Base-by-base conservation (phyloP, 2,888 invertebrate genomes). In the Himalopsyche tibetana region DNA sequence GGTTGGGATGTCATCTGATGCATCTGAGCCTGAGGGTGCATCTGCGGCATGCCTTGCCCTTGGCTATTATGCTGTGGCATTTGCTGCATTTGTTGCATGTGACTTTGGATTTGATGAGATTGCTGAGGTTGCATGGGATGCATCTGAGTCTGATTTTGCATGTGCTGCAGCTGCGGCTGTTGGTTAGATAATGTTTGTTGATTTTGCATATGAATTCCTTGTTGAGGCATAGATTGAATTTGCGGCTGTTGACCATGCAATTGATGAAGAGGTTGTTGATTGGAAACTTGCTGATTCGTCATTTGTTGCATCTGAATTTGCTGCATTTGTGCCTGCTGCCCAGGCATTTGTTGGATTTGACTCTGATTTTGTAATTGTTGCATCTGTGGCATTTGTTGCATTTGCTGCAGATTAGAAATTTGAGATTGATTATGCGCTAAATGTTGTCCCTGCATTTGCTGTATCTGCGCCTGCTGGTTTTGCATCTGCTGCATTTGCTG, bases 401-500 rank as follows among this genome's bases (percentile, higher is more conserved):
- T 92, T 90, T 93, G 92, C 88, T 92, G 93, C 91, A 93, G 92
- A 89, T 93, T 93, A 85, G 92, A 84, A 69, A 87, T 87, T 55
- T 87, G 87, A 17, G 86, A 84, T 38, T 82, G 86, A 80, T 85
- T 87, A 79, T 88, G 87, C 11, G 84, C 86, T 56, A 87, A 84
- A 45, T 91, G 91, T 85, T 89, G 89, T 81, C 89, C 89, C 88
- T 89, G 91, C 89, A 93, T 92, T 91, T 92, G 94, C 90, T 91
- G 94, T 92, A 93, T 93, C 90, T 93, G 93, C 84, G 89, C 88
- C 90, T 93, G 88, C 88, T 89, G 93, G 88, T 93, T 92, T 84
- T 93, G 93, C 88, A 93, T 93, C 90, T 93, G 93, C 89, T 93
- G 93, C 92, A 93, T 92, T 89, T 93, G 93, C 89, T 94, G 94